Evolutionary conservation across 2,888 invertebrate species (phyloP).

Genomic region (Scaptomyza cyrtandrae): DNA sequence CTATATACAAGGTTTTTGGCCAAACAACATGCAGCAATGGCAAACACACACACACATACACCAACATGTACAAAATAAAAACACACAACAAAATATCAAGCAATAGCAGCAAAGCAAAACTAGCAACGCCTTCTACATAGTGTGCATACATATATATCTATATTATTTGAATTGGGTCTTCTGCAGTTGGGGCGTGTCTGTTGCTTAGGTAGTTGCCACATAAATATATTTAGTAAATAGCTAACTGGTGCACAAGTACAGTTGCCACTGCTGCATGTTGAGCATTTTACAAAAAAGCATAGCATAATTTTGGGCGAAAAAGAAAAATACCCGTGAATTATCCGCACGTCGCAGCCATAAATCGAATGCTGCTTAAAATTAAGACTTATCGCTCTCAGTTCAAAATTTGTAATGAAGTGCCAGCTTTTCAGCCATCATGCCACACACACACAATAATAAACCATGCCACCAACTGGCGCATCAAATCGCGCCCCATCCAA

Average conservation of each 20-base stretch:
- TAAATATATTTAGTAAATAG: slow-evolving; percentile 60
- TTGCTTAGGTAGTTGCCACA: slow-evolving; percentile 49
- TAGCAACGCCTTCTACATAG: slow-evolving; percentile 55
- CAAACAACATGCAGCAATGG: slow-evolving; percentile 73
- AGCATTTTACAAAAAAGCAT: background rate
- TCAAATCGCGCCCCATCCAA: slow-evolving; percentile 43
- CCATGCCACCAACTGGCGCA: slow-evolving; percentile 2
- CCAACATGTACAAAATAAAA: slow-evolving; percentile 64
- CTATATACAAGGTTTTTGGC: slow-evolving; percentile 60
- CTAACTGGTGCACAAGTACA: slow-evolving; percentile 48
- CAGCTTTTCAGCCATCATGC: slow-evolving; percentile 17
- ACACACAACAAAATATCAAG: slow-evolving; percentile 75
- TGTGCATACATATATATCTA: slow-evolving; percentile 21
- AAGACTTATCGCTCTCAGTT: slow-evolving; percentile 71
- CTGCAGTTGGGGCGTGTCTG: slow-evolving; percentile 41
- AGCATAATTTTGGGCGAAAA: slow-evolving; percentile 43
- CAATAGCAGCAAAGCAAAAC: slow-evolving; percentile 70
- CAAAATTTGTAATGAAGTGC: slow-evolving; percentile 72
- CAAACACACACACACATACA: slow-evolving; percentile 32
- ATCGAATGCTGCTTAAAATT: slow-evolving; percentile 75
- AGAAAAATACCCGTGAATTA: slow-evolving; percentile 65
- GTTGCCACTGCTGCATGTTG: slow-evolving; percentile 36
- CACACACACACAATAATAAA: slow-evolving; percentile 1
- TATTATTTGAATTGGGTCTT: slow-evolving; percentile 20
- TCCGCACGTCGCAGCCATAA: slow-evolving; percentile 84